Conservation (phyloP, 2,888 invertebrate species). For the Drosophila koepferae region DNA sequence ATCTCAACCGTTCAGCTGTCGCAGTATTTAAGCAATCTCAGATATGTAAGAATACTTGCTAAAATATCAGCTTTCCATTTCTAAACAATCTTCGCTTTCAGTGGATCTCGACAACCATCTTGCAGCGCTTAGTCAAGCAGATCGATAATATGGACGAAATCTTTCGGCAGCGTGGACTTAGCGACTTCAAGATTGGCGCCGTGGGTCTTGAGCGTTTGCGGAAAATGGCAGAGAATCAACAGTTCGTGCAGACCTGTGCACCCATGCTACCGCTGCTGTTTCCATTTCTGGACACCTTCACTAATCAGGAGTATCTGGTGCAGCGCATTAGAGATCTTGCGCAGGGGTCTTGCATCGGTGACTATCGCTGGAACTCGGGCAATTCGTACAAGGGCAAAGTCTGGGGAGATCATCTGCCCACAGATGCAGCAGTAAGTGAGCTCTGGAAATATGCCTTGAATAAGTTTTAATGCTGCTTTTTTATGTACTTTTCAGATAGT, state of each 20-base stretch:
- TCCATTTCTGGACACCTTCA: constrained; percentile 92
- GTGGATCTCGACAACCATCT: constrained; percentile 95
- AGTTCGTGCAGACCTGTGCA: constrained; percentile 82
- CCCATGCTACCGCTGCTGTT: constrained; percentile 87
- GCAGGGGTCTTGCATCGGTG: constrained; percentile 94
- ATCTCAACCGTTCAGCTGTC: constrained; percentile 88
- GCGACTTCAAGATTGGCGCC: constrained; percentile 89
- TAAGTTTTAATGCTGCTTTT: neutral
- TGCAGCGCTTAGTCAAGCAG: constrained; percentile 91
- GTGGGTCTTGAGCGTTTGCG: constrained; percentile 91
- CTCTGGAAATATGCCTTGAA: neutral
- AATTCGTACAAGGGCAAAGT: constrained; percentile 89
- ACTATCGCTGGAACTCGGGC: constrained; percentile 95
- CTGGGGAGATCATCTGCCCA: constrained; percentile 93
- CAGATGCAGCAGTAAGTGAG: constrained; percentile 91
- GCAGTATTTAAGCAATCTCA: constrained; percentile 92
- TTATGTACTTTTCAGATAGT: constrained; percentile 87
- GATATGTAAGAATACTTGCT: constrained; percentile 86
- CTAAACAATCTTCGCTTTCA: constrained; percentile 75
- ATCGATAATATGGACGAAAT: constrained; percentile 90
- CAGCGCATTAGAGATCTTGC: constrained; percentile 92
- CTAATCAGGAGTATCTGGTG: constrained; percentile 94
- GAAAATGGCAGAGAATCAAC: constrained; percentile 88
- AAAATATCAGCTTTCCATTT: neutral
- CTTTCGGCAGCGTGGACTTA: constrained; percentile 89